Percentiles rank a stretch among this genome's conserved stretches.
Evolutionary conservation across 2,797 vertebrate species (phyloP).

Genomic region (Miopithecus talapoin): DNA sequence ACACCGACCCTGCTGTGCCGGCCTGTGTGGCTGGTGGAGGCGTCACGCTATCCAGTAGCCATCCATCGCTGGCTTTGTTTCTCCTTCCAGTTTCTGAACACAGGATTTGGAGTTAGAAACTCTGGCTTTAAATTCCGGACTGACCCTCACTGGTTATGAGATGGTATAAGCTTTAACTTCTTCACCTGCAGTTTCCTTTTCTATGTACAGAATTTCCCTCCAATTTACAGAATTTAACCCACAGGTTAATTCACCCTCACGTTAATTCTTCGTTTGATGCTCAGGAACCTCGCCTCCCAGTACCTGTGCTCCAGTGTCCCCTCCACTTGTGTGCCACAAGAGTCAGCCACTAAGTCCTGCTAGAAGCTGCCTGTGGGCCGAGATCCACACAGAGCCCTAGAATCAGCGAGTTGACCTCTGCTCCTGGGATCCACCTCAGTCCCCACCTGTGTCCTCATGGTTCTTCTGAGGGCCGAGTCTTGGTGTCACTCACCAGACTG

Average conservation of each 20-base stretch:
- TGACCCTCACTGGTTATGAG: background rate
- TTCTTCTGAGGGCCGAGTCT: background rate
- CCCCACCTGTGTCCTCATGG: background rate
- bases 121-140: background rate
- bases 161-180: background rate
- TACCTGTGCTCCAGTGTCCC: background rate
- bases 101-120: background rate
- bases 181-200: background rate
- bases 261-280: background rate
- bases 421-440: background rate
- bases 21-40: background rate
- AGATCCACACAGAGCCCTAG: background rate
- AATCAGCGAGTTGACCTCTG: background rate
- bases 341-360: background rate
- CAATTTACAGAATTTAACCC: background rate
- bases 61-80: background rate
- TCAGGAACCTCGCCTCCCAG: background rate
- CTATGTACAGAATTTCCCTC: too few species aligned
- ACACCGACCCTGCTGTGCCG: background rate
- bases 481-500: too few species aligned
- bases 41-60: background rate
- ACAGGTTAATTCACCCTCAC: background rate
- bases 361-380: too few species aligned
- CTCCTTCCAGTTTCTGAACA: background rate
- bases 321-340: rapidly evolving